phyloP scores from a whole-genome alignment of 1,140 invertebrate species.

The Bombus pascuorum region DNA sequence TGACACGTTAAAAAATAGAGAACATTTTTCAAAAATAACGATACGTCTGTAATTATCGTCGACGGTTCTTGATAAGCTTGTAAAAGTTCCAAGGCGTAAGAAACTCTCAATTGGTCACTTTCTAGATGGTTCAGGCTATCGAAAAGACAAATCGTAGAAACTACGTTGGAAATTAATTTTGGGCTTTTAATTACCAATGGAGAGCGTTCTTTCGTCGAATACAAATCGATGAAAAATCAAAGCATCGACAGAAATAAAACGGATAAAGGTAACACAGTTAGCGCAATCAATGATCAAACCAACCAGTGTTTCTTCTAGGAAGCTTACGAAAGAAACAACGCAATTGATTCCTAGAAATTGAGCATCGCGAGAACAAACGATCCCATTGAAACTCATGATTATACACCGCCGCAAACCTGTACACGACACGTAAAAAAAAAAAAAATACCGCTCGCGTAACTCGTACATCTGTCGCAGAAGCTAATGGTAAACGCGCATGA shows the following conservation, averaged over 20 bases:
- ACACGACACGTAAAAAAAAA: neutral
- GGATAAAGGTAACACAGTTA: neutral
- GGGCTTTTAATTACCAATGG: neutral
- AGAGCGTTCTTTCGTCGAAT: neutral
- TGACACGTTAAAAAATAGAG: no score
- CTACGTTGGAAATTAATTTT: neutral
- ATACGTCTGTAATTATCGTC: no score
- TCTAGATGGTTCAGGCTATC: no score
- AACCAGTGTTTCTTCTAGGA: neutral
- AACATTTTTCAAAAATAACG: no score
- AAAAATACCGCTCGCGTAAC: constrained; percentile 32
- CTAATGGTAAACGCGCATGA: constrained; percentile 33
- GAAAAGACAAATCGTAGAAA: no score
- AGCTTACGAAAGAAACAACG: constrained; percentile 27
- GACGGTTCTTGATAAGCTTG: no score
- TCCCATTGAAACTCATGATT: constrained; percentile 42
- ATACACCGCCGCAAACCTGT: constrained; percentile 21
- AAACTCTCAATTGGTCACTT: no score
- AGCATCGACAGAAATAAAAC: neutral
- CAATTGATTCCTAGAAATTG: constrained; percentile 33
- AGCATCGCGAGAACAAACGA: constrained; percentile 19
- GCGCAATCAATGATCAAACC: neutral
- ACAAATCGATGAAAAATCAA: neutral
- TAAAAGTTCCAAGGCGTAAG: no score
- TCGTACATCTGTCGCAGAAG: constrained; percentile 27